Evolutionary conservation across 2,797 vertebrate species (phyloP), one percentile per base, ranked within the genome.

Genomic region (Periparus ater): DNA sequence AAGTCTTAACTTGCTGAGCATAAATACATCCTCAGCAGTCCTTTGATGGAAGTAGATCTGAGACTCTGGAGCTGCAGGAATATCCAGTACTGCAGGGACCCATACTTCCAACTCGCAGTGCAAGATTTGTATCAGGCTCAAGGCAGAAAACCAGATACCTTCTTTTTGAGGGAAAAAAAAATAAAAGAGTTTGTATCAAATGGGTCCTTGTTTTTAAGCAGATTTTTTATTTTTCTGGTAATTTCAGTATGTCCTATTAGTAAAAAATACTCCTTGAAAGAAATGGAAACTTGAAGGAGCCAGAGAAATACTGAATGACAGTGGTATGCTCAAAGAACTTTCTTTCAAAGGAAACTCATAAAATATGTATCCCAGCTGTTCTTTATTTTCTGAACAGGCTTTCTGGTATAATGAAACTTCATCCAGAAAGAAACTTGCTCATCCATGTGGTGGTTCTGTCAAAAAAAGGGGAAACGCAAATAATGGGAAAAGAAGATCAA

Each of bases 401-500:
- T 93, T 80, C 85, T 92, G 67, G 83, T 93, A 94, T 66, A 96
- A 90, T 92, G 50, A 85, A 95, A 65, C 82, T 80, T 96, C 67
- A 95, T 83, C 81, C 74, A 90, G 54, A 89, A 86, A 89, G 77
- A 73, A 83, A 84, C 29, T 68, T 95, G 61, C 80, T 84, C 60
- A 58, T 75, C 84, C 76, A 68, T 71, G 29, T 60, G 71, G 62
- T 80, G 55, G 23, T 91, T 89, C 67, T 84, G n/a, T 88, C 68
- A 94, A 81, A 95, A 94, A 85, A 78, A 38, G 25, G 18, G 36
- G 55, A 91, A 81, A 88, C 9, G 2, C 26, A 95, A 96, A 84
- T 85, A 95, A 89, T 70, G 21, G 66, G 57, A 44, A 96, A 83
- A 95, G 76, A 81, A 84, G 70, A 95, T 93, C 71, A 87, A 2